Evolutionary conservation across 2,888 invertebrate genomes (phyloP), one percentile per base, ranked within the genome.

Genomic region (Busseola fusca): DNA sequence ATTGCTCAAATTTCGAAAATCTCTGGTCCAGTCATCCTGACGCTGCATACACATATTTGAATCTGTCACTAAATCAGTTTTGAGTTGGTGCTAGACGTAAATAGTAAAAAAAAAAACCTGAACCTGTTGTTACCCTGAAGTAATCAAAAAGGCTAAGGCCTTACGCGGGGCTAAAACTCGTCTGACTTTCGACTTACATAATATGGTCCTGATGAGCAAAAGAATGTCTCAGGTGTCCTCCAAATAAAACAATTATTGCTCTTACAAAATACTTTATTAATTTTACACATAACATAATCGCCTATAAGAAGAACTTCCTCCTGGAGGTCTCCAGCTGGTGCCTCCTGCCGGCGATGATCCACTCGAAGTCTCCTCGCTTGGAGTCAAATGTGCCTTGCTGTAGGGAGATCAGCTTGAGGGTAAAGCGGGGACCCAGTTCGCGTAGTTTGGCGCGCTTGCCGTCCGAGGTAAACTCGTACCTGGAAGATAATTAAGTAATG

Each of bases 381-480:
- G 99, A 98, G 93, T 99, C 99, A 93, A 99, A 99, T 0, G 99
- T 98, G 64, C 99, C 99, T 90, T 98, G 98, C 91, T 99, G 99
- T 59, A 99, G 94, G 0, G 99, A 99, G 77, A 98, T 96, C 78
- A 99, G 94, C 91, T 98, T 98, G 52, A 99, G 93, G 0, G 99
- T 99, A 93, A 99, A 99, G 83, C 99, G 96, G 0, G 99, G 99
- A 0, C 99, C 99, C n/a, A 99, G 93, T 93, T 99, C 99, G 70
- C 98, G 97, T 52, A 99, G 95, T 85, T 96, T 97, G 0, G 97
- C 97, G 27, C 96, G 96, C 86, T 97, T 97, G 0, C 97, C 97
- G 74, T 98, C 98, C 69, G 97, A 96, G 81, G 98, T 97, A 93
- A 99, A 99, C 88, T 98, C 98, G 91, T 99, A 99, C 82, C 98